Conservation (phyloP, 2,888 invertebrate species). For the Cerceris ruficornis region DNA sequence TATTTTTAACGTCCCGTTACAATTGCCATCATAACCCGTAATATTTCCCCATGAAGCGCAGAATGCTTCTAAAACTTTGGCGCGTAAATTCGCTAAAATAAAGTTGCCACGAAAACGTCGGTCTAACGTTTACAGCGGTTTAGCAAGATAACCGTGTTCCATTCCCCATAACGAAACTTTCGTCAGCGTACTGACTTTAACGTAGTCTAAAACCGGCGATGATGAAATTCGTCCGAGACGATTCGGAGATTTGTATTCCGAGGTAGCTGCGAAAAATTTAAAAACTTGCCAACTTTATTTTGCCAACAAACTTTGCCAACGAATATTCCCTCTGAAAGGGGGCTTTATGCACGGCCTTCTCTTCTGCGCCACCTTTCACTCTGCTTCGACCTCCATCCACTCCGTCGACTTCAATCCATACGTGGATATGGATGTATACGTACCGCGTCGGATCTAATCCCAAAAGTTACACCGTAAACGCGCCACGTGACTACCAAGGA, state of each 20-base stretch:
- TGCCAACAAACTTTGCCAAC: conserved; percentile 56
- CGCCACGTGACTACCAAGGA: conserved; percentile 66
- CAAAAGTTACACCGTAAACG: conserved; percentile 72
- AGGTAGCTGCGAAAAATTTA: conserved; percentile 44
- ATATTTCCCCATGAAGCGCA: too few species aligned
- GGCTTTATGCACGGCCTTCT: conserved; percentile 37
- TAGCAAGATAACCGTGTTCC: background rate
- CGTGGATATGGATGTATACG: conserved; percentile 40
- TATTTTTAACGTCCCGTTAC: background rate
- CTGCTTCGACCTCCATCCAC: conserved; percentile 37
- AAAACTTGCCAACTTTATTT: conserved; percentile 58
- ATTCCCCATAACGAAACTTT: conserved; percentile 32
- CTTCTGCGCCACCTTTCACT: conserved; percentile 34
- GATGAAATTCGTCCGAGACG: conserved; percentile 47
- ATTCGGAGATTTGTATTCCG: conserved; percentile 50
- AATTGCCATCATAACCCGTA: too few species aligned
- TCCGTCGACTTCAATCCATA: conserved; percentile 47
- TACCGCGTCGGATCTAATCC: conserved; percentile 62
- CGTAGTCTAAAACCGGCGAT: conserved; percentile 21
- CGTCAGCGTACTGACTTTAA: conserved; percentile 28
- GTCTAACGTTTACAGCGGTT: conserved; percentile 12
- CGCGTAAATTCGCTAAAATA: conserved; percentile 8
- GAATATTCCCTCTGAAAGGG: conserved; percentile 53
- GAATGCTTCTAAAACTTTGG: too few species aligned
- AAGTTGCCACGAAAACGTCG: background rate